These are phyloP conservation scores for Anguilla obscura DNA, from an alignment of 2,797 vertebrate genomes.

Conservation along the genomic window DNA sequence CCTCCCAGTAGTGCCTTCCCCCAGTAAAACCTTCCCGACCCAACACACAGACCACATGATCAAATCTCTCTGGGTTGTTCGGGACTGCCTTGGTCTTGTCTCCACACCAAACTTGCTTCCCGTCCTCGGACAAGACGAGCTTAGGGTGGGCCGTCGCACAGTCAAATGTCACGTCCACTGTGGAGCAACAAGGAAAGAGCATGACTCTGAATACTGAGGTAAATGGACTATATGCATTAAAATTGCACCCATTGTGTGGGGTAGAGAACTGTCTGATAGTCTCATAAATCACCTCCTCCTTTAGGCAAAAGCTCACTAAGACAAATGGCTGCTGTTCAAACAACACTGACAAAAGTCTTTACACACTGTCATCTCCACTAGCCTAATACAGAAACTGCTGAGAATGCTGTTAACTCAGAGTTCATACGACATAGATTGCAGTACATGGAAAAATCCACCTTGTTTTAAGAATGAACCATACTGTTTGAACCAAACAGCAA, in stretches of 20 bases:
- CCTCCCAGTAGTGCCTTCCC: constrained; percentile 80
- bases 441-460: neutral
- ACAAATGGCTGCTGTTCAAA: neutral
- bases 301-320: neutral
- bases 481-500: too few relatives aligned
- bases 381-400: neutral
- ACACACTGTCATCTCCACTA: neutral
- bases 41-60: constrained; percentile 73
- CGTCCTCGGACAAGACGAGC: constrained; percentile 71
- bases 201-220: neutral
- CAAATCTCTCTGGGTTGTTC: constrained; percentile 68
- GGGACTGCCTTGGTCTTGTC: constrained; percentile 60
- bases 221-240: neutral
- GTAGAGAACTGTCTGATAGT: neutral
- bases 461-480: neutral
- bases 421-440: neutral
- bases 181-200: neutral
- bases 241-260: neutral
- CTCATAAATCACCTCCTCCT: neutral
- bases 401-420: neutral
- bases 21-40: constrained; percentile 67
- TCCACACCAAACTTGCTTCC: constrained; percentile 69
- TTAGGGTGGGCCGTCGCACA: constrained; percentile 72
- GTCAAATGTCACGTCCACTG: constrained; percentile 78
- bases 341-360: neutral